Conservation (phyloP, 1,140 invertebrate species). For the Hycleus cichorii region DNA sequence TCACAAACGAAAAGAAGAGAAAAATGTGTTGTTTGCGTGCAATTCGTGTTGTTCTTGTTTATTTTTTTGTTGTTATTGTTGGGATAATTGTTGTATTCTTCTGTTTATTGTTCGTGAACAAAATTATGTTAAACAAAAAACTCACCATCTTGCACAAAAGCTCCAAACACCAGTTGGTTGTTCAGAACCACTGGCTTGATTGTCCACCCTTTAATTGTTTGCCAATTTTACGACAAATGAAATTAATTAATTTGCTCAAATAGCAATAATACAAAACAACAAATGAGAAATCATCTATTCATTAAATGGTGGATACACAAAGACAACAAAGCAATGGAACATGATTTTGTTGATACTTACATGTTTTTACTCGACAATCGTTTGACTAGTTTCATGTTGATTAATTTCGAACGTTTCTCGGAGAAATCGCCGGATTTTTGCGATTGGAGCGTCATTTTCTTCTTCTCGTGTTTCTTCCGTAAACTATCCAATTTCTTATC, state of each 20-base stretch:
- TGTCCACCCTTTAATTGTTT: conserved; percentile 14
- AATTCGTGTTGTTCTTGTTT: too few relatives aligned
- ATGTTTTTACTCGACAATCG: conserved; percentile 74
- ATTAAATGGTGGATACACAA: too few relatives aligned
- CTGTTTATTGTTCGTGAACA: too few relatives aligned
- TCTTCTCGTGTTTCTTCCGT: conserved; percentile 81
- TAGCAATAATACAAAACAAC: too few relatives aligned
- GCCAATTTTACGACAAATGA: too few relatives aligned
- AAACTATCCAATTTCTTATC: conserved; percentile 82
- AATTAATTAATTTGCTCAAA: too few relatives aligned
- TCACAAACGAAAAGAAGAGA: too few relatives aligned
- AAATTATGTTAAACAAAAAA: background rate
- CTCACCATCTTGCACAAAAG: conserved; percentile 18
- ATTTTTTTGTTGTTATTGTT: too few relatives aligned
- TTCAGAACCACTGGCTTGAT: conserved; percentile 17
- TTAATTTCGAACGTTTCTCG: conserved; percentile 61
- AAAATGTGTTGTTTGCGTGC: too few relatives aligned
- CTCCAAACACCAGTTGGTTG: conserved; percentile 20
- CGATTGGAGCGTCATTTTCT: conserved; percentile 53
- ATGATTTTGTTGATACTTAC: conserved; percentile 37
- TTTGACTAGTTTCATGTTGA: conserved; percentile 68
- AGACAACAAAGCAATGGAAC: too few relatives aligned
- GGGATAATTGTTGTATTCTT: too few relatives aligned
- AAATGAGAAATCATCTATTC: too few relatives aligned
- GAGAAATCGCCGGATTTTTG: conserved; percentile 55